Percentiles rank a stretch among this genome's conserved stretches.
phyloP scores from a whole-genome alignment of 2,113 vertebrate genomes.

The cattle (Bos taurus) region DNA sequence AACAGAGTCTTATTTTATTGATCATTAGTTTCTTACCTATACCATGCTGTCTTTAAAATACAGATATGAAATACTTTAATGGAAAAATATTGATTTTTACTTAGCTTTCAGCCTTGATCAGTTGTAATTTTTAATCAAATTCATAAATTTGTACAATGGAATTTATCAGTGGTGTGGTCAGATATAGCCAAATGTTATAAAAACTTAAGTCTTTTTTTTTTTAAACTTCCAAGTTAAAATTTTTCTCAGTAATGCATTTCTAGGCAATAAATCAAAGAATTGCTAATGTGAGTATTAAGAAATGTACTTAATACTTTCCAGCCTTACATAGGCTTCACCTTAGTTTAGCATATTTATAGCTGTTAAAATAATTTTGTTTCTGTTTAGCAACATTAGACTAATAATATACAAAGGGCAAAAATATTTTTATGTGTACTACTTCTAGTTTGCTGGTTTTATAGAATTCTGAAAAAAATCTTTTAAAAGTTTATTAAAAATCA shows the following conservation, averaged over 20 bases:
- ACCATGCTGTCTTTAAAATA: constrained; percentile 10
- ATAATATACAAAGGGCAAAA: not conserved
- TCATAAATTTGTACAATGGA: not conserved
- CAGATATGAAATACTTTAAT: not conserved
- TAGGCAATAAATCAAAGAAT: not conserved
- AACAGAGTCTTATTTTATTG: not conserved
- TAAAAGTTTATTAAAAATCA: constrained; percentile 14
- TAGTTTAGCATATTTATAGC: not conserved
- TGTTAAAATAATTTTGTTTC: not conserved
- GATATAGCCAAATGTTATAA: not conserved
- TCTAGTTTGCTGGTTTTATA: constrained; percentile 12
- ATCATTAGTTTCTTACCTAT: not conserved
- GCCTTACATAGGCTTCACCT: not conserved
- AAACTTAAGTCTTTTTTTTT: not conserved
- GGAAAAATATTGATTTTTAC: not conserved
- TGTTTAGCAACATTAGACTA: constrained; percentile 7
- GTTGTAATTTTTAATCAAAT: constrained; percentile 18
- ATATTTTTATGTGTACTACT: not conserved
- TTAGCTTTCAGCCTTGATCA: not conserved
- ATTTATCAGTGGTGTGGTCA: not conserved
- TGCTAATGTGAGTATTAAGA: not conserved
- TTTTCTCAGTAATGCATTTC: not conserved
- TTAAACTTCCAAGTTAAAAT: constrained; percentile 19
- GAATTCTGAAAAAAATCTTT: not conserved
- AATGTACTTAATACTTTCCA: not conserved